These are phyloP conservation scores for Pangasius sanitwongsei DNA, from an alignment of 2,797 vertebrate species.

Conservation along the genomic window DNA sequence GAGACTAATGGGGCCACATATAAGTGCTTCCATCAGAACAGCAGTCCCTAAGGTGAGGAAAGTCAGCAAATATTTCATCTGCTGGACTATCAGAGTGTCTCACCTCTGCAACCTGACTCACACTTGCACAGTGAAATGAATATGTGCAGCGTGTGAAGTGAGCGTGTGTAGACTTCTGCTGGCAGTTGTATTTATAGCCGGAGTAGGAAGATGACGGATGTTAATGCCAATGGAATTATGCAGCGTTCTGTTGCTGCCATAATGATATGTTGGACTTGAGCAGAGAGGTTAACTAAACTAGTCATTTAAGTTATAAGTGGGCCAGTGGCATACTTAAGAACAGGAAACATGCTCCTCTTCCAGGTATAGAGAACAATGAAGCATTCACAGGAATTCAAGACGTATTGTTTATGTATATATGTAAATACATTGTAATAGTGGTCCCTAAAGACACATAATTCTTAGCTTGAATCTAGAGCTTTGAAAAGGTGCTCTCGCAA, in stretches of 20 bases:
- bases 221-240: slow-evolving; percentile 83
- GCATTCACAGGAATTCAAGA: slow-evolving; percentile 35
- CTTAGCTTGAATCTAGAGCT: slow-evolving; percentile 50
- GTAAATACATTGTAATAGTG: slow-evolving; percentile 48
- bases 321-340: slow-evolving; percentile 70
- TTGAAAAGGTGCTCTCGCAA: slow-evolving; percentile 42
- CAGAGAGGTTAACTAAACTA: slow-evolving; percentile 82
- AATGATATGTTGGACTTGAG: slow-evolving; percentile 79
- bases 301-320: slow-evolving; percentile 83
- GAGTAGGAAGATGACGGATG: slow-evolving; percentile 79
- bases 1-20: slow-evolving; percentile 91
- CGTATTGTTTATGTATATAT: slow-evolving; percentile 52
- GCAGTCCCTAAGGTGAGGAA: slow-evolving; percentile 88
- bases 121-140: slow-evolving; percentile 72
- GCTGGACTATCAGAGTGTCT: slow-evolving; percentile 77
- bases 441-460: slow-evolving; percentile 56
- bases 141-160: slow-evolving; percentile 66
- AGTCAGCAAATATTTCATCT: slow-evolving; percentile 91
- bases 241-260: slow-evolving; percentile 73
- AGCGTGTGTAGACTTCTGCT: slow-evolving; percentile 70
- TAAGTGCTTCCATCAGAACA: slow-evolving; percentile 93
- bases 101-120: slow-evolving; percentile 78
- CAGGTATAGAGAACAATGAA: slow-evolving; percentile 10
- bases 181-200: slow-evolving; percentile 82
- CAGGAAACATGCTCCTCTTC: slow-evolving; percentile 42